These are phyloP conservation scores for Tragelaphus scriptus DNA, from an alignment of 2,113 vertebrate genomes.

Conservation along the genomic window DNA sequence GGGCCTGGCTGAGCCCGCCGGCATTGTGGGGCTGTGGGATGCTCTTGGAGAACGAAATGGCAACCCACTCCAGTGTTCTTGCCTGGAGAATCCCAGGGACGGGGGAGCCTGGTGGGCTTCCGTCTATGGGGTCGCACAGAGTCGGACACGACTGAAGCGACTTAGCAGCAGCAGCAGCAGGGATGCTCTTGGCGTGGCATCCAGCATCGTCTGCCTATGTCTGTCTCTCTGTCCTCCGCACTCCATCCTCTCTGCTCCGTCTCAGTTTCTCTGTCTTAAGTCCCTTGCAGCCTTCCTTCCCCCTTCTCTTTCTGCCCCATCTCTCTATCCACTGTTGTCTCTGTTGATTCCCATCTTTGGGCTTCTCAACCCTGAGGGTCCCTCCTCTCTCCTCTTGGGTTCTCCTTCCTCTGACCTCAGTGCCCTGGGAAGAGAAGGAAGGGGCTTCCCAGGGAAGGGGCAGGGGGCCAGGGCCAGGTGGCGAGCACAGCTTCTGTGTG, in stretches of 20 bases:
- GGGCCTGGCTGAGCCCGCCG: neutral
- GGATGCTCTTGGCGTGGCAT: fast-evolving
- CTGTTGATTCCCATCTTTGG: neutral
- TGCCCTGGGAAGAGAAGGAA: neutral
- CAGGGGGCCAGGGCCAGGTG: neutral
- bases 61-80: too few species aligned
- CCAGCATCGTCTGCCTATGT: fast-evolving
- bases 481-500: too few species aligned
- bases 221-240: neutral
- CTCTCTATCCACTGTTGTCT: neutral
- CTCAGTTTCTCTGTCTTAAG: neutral
- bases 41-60: too few species aligned
- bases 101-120: too few species aligned
- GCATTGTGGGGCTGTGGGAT: neutral
- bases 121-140: too few species aligned
- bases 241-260: neutral
- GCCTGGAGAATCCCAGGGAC: too few species aligned
- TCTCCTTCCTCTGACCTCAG: neutral
- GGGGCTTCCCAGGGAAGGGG: neutral
- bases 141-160: too few species aligned
- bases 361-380: neutral
- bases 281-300: neutral
- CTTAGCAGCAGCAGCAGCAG: too few species aligned
- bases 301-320: neutral
- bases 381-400: neutral